Base-by-base conservation (phyloP, 2,113 vertebrate genomes). In the Coracopsis vasa region DNA sequence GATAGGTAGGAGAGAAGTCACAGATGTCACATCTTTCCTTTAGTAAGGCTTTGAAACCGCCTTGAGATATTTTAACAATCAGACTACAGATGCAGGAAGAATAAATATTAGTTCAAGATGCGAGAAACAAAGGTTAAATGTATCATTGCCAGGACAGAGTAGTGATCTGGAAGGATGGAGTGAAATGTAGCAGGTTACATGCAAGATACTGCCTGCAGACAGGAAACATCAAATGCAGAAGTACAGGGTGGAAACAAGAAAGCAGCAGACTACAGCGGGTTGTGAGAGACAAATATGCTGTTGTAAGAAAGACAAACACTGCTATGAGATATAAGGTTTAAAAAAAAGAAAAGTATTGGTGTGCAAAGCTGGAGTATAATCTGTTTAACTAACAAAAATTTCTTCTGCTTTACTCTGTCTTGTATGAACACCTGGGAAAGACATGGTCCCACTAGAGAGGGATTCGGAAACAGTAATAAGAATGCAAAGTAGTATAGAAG, bases 91-190 rank as follows among this genome's bases (percentile, higher is more conserved):
- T 41, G 66, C 41, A 61, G 48, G 48, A 80, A 82, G 74, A 67
- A 31, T 45, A 91, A 93, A 20, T 71, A 77, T 33, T 85, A 75
- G 44, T 61, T 72, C n/a, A 86, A 45, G 58, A 61, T 83, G 74
- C 65, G 71, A 85, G 79, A 88, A 92, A 88, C 44, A 86, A 88
- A 94, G 58, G 88, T 95, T 90, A 84, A 94, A 94, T 29, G 19
- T 28, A 71, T 66, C n/a, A 80, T 51, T 3, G 0, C 39, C 72
- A 86, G 62, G 82, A 69, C 1, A n/a, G 9, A 53, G 69, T 31
- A 79, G 48, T 60, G 74, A 80, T 44, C 69, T 77, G 79, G 58
- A 88, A 95, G 75, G 83, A 90, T 2, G 2, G 44, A 88, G 74
- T 66, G 67, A 92, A 88, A 90, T 45, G 90, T 66, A 94, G 53